Percentiles rank a stretch among this genome's conserved stretches.
Evolutionary conservation across 2,113 vertebrate genomes (phyloP).

Genomic region (Tympanuchus pallidicinctus): DNA sequence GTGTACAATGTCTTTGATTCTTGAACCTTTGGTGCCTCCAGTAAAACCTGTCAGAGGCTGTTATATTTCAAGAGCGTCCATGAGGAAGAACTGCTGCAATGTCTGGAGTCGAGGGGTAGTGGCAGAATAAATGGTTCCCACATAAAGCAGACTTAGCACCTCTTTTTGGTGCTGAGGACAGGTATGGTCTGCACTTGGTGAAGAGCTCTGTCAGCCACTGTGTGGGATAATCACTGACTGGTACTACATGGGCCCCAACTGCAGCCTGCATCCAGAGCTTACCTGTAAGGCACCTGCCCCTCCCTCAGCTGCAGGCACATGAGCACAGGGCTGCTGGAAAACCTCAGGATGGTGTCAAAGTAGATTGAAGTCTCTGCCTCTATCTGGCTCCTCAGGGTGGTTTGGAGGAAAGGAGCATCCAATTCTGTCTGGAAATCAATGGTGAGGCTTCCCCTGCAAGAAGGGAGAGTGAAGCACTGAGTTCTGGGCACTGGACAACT

Average conservation of each 20-base stretch:
- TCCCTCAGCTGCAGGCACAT: constrained; percentile 71
- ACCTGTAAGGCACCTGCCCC: constrained; percentile 63
- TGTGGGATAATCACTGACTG: too few relatives aligned
- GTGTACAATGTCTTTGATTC: not conserved
- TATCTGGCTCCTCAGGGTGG: constrained; percentile 48
- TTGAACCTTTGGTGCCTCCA: too few relatives aligned
- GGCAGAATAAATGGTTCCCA: not conserved
- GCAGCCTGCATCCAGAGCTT: not conserved
- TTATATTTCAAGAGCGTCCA: not conserved
- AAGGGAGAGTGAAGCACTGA: fast-evolving
- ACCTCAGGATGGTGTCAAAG: constrained; percentile 45
- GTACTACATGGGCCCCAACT: not conserved
- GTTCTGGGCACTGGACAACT: not conserved
- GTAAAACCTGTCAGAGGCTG: not conserved
- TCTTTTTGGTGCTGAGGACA: not conserved
- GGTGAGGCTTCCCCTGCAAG: constrained; percentile 54
- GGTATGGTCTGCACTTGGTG: not conserved
- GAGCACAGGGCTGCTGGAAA: constrained; percentile 18
- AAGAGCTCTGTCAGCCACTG: not conserved
- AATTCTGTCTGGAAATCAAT: constrained; percentile 67
- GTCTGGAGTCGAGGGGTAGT: not conserved
- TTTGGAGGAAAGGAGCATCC: constrained; percentile 56
- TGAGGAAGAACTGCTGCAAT: not conserved
- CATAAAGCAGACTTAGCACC: not conserved
- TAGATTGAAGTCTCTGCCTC: constrained; percentile 42